Evolutionary conservation across 2,797 vertebrate genomes (phyloP).

Genomic region (Lepidocolaptes lacrymiger): DNA sequence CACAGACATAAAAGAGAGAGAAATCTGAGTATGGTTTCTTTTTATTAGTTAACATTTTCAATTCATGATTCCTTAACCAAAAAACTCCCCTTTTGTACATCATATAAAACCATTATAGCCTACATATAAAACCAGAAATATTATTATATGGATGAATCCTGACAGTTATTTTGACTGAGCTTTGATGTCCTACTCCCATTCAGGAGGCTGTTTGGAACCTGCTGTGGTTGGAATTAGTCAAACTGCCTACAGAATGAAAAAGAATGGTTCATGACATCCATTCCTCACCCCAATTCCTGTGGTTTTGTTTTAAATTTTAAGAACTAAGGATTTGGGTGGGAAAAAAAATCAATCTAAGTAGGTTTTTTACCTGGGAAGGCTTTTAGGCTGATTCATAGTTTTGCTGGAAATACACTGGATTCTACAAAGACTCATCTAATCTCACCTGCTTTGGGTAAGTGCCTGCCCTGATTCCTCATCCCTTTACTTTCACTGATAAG

Average conservation of each 20-base stretch:
- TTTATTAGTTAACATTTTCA: not conserved
- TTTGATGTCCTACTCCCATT: not conserved
- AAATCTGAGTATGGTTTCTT: accelerated
- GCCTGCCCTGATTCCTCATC: not conserved
- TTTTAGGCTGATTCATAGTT: not conserved
- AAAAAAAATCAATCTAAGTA: not conserved
- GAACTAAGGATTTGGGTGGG: no score
- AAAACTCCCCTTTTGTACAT: not conserved
- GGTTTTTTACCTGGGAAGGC: not conserved
- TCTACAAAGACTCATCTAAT: not conserved
- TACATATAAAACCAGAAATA: not conserved
- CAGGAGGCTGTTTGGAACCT: not conserved
- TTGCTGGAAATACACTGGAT: not conserved
- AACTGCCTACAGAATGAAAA: not conserved
- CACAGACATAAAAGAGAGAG: not conserved
- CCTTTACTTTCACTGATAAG: not conserved
- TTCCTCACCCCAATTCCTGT: not conserved
- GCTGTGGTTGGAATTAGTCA: not conserved
- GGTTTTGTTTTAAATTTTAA: not conserved
- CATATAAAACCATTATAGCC: not conserved
- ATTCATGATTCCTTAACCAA: not conserved
- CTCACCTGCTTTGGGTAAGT: not conserved
- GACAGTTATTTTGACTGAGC: not conserved
- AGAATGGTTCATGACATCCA: not conserved
- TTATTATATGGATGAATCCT: not conserved